phyloP scores from a whole-genome alignment of 1,140 invertebrate species.

The Drosophila arizonae region DNA sequence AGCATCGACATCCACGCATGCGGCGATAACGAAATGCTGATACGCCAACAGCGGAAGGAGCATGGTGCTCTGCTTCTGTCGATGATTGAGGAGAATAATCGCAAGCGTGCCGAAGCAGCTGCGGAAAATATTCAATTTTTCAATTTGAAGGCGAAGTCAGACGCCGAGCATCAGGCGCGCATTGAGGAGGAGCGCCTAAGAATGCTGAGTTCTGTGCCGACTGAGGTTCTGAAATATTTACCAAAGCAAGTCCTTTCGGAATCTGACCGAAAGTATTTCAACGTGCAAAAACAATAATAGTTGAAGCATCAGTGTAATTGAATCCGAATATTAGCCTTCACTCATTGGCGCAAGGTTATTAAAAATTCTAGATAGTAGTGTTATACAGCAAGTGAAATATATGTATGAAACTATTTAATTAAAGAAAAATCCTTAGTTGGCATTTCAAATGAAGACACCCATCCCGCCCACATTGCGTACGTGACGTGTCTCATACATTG shows the following conservation, averaged over 20 bases:
- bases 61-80: conserved; percentile 53
- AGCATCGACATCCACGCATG: not conserved
- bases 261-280: conserved; percentile 49
- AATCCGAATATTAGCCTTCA: not conserved
- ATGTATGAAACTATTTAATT: conserved; percentile 8
- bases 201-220: conserved; percentile 51
- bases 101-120: conserved; percentile 56
- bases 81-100: conserved; percentile 65
- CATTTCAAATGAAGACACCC: conserved; percentile 36
- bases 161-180: conserved; percentile 36
- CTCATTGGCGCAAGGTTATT: not conserved
- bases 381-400: not conserved
- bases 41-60: conserved; percentile 35
- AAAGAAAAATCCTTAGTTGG: not conserved
- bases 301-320: not conserved
- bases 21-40: conserved; percentile 22
- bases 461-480: conserved; percentile 51
- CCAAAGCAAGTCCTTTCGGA: conserved; percentile 56
- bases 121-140: conserved; percentile 61
- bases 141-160: conserved; percentile 44
- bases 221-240: conserved; percentile 51
- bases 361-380: not conserved
- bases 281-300: conserved; percentile 6
- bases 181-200: conserved; percentile 47
- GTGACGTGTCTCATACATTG: conserved; percentile 56